These are phyloP conservation scores for Scrobipalpa atriplicella DNA, from an alignment of 2,888 invertebrate genomes.

Conservation along the genomic window DNA sequence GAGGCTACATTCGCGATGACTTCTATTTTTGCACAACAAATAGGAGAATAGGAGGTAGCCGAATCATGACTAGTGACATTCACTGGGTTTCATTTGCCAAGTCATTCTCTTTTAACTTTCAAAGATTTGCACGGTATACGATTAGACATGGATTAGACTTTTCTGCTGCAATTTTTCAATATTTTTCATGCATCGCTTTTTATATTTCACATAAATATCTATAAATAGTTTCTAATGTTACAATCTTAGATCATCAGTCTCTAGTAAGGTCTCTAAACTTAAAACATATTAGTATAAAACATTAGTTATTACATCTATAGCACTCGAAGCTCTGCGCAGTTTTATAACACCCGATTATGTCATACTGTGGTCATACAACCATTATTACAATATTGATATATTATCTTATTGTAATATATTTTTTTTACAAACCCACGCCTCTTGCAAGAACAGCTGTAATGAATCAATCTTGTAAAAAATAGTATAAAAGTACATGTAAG, in stretches of 20 bases:
- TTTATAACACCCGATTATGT: slow-evolving; percentile 18
- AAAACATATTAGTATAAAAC: neutral
- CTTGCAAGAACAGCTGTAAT: slow-evolving; percentile 3
- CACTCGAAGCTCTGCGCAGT: slow-evolving; percentile 14
- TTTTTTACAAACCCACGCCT: slow-evolving; percentile 18
- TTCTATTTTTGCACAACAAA: slow-evolving; percentile 1
- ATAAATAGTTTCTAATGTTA: slow-evolving; percentile 6
- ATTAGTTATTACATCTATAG: neutral
- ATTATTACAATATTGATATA: slow-evolving; percentile 24
- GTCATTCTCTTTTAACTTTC: neutral
- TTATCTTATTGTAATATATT: slow-evolving; percentile 23
- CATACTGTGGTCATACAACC: slow-evolving; percentile 20
- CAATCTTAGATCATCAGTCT: neutral
- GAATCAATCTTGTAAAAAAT: slow-evolving; percentile 1
- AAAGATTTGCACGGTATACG: neutral
- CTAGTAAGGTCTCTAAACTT: too few species aligned
- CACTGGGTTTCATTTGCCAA: neutral
- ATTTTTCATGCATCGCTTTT: neutral
- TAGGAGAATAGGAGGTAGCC: neutral
- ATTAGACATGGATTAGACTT: too few species aligned
- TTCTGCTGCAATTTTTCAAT: neutral
- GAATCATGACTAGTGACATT: neutral
- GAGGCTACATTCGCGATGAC: slow-evolving; percentile 3
- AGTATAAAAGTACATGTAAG: neutral
- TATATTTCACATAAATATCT: too few species aligned